Evolutionary conservation across 2,888 invertebrate species (phyloP).

Genomic region (Drosophila recens): DNA sequence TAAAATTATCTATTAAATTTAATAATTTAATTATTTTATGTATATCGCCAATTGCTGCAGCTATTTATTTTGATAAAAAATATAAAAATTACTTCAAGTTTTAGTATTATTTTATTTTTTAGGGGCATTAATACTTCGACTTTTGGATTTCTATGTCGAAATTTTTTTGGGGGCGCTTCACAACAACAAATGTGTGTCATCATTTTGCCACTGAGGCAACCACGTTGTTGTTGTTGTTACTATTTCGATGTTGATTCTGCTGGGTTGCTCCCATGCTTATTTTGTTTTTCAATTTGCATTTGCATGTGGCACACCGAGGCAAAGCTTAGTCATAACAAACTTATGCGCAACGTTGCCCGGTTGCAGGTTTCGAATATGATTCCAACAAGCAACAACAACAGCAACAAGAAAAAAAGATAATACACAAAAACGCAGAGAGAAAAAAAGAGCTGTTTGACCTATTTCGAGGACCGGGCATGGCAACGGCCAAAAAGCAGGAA

Average conservation of each 20-base stretch:
- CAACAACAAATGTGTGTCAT: conserved; percentile 51
- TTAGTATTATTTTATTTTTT: background rate
- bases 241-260: conserved; percentile 29
- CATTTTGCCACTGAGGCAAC: conserved; percentile 33
- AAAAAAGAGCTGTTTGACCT: conserved; percentile 57
- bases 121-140: background rate
- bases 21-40: background rate
- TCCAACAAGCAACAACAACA: conserved; percentile 22
- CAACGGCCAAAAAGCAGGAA: conserved; percentile 44
- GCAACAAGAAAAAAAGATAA: conserved; percentile 1
- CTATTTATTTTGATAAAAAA: background rate
- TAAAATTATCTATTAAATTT: background rate
- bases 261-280: conserved; percentile 27
- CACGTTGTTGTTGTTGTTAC: conserved; percentile 13
- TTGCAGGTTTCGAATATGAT: conserved; percentile 46
- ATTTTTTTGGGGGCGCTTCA: conserved; percentile 2
- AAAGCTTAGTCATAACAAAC: conserved; percentile 48
- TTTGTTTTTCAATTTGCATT: conserved; percentile 39
- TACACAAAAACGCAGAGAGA: conserved; percentile 5
- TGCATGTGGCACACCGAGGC: conserved; percentile 47
- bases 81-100: too few species aligned
- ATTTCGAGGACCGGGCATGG: conserved; percentile 45
- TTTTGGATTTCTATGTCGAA: conserved; percentile 2
- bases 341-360: conserved; percentile 49
- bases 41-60: too few species aligned